Evolutionary conservation across 2,888 invertebrate species (phyloP).

Genomic region (Rhagonycha lutea): DNA sequence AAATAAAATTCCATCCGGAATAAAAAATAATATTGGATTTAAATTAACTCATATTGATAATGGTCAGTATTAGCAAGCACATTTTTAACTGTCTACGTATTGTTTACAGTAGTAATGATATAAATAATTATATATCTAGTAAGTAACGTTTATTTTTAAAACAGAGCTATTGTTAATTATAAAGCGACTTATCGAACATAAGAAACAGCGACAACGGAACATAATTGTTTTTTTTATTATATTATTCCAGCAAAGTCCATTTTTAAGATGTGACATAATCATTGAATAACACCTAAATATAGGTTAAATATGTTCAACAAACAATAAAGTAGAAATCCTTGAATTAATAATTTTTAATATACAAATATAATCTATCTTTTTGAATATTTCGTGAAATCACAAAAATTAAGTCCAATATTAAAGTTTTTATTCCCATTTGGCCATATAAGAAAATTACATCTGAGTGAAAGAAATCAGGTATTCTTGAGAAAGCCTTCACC

Average conservation of each 20-base stretch:
- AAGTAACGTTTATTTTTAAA: conserved; percentile 24
- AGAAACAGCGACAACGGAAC: background rate
- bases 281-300: conserved; percentile 29
- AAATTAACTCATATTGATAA: background rate
- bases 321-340: conserved; percentile 16
- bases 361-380: background rate
- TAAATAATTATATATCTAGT: background rate
- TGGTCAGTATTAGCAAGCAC: background rate
- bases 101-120: background rate
- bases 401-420: background rate
- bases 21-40: background rate
- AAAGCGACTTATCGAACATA: background rate
- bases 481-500: conserved; percentile 12
- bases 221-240: background rate
- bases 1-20: background rate
- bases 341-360: background rate
- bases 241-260: background rate
- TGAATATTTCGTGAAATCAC: background rate
- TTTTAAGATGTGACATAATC: conserved; percentile 24
- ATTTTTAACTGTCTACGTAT: background rate
- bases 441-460: background rate
- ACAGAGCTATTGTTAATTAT: conserved; percentile 14
- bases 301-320: conserved; percentile 17
- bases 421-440: conserved; percentile 8
- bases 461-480: conserved; percentile 4